Evolutionary conservation across 2,113 vertebrate species (phyloP).

Genomic region (Lampris incognitus): DNA sequence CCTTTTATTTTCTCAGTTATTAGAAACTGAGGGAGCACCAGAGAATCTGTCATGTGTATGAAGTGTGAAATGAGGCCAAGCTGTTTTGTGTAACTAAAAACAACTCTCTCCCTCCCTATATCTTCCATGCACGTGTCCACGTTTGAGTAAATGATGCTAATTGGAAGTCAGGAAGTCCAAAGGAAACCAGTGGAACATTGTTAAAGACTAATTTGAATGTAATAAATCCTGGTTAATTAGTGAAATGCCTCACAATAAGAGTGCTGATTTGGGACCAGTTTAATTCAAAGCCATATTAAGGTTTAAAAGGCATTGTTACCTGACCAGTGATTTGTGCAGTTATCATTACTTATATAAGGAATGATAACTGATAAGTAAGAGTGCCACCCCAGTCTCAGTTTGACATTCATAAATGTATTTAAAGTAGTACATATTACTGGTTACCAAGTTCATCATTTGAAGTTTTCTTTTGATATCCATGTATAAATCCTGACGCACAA

Average conservation of each 20-base stretch:
- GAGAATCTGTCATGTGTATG: conserved; percentile 44
- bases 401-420: background rate
- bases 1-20: conserved; percentile 49
- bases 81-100: conserved; percentile 39
- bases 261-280: conserved; percentile 8
- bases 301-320: conserved; percentile 14
- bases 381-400: conserved; percentile 7
- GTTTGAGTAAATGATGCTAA: conserved; percentile 37
- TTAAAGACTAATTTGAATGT: background rate
- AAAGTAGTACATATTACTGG: background rate
- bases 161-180: conserved; percentile 26
- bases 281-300: conserved; percentile 2
- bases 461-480: no score
- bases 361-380: background rate
- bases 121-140: background rate
- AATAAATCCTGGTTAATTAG: conserved; percentile 7
- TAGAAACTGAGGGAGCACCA: conserved; percentile 34
- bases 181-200: conserved; percentile 8
- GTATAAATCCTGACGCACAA: no score
- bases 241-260: background rate
- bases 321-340: conserved; percentile 34
- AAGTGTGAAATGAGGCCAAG: conserved; percentile 35
- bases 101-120: conserved; percentile 15
- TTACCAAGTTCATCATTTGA: no score
- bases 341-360: background rate